These are phyloP conservation scores for Rhegmatorhina hoffmannsi DNA, from an alignment of 2,113 vertebrate genomes.

Conservation along the genomic window DNA sequence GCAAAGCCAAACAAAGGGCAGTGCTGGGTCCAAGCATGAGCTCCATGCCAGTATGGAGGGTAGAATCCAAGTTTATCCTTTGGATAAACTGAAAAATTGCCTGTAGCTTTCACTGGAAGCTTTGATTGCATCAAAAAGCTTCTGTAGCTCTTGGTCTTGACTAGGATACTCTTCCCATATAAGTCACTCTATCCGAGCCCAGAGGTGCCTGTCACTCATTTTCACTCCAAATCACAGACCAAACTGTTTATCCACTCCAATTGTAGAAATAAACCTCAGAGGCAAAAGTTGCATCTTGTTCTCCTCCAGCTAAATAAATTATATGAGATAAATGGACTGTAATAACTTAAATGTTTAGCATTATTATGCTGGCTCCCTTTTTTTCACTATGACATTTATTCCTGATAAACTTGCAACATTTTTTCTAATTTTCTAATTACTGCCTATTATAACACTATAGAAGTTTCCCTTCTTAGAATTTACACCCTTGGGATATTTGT, in stretches of 20 bases:
- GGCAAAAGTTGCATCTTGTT: background rate
- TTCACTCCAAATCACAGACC: background rate
- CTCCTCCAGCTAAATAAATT: background rate
- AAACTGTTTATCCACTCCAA: background rate
- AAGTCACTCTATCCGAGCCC: background rate
- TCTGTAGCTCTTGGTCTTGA: background rate
- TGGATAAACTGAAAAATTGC: background rate
- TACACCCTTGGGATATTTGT: background rate
- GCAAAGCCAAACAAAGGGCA: background rate
- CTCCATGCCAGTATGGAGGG: fast-evolving
- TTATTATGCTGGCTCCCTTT: background rate
- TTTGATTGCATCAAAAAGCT: background rate
- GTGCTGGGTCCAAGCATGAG: fast-evolving
- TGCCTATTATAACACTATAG: background rate
- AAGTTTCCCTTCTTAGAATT: background rate
- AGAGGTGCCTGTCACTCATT: background rate
- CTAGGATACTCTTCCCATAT: fast-evolving
- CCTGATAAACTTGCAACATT: background rate
- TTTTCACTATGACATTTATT: background rate
- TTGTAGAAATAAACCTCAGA: background rate
- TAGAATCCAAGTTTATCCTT: fast-evolving
- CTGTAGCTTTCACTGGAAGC: background rate
- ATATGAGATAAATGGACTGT: background rate
- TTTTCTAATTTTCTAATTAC: background rate
- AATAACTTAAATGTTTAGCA: background rate